These are phyloP conservation scores for Camarhynchus parvulus DNA, from an alignment of 2,113 vertebrate species.

Conservation along the genomic window DNA sequence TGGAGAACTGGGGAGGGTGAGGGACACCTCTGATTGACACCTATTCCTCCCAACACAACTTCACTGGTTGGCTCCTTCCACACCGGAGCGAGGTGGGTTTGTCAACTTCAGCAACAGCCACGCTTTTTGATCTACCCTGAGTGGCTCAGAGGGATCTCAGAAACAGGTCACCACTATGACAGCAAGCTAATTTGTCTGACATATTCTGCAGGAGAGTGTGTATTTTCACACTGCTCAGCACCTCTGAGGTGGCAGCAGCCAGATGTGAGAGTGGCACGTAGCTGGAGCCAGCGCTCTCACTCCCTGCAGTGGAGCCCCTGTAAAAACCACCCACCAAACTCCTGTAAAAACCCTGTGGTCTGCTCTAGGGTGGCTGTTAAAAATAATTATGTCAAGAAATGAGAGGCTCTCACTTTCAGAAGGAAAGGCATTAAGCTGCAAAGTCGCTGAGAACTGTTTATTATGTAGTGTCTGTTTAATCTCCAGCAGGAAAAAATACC, in stretches of 20 bases:
- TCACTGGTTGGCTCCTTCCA: not conserved
- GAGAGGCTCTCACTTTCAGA: not conserved
- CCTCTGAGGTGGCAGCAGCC: not conserved
- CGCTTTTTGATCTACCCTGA: not conserved
- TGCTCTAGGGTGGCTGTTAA: not conserved
- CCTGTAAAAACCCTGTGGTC: not conserved
- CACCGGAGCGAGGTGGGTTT: not conserved
- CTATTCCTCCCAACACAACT: not conserved
- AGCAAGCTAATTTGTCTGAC: not conserved
- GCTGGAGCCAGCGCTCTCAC: not conserved
- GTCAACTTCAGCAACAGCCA: not conserved
- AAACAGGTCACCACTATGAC: rapidly evolving
- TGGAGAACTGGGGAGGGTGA: not conserved
- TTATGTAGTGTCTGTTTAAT: not conserved
- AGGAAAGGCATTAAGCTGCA: not conserved
- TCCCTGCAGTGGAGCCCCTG: not conserved
- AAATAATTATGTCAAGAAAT: not conserved
- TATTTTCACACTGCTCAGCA: not conserved
- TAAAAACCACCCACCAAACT: not conserved
- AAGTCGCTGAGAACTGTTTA: not conserved
- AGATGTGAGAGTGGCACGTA: rapidly evolving
- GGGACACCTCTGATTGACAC: not conserved
- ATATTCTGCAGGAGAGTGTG: not conserved
- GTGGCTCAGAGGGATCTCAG: not conserved
- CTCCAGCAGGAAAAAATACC: not conserved